Evolutionary conservation across 2,797 vertebrate genomes (phyloP).

Genomic region (Thripadectes ignobilis): DNA sequence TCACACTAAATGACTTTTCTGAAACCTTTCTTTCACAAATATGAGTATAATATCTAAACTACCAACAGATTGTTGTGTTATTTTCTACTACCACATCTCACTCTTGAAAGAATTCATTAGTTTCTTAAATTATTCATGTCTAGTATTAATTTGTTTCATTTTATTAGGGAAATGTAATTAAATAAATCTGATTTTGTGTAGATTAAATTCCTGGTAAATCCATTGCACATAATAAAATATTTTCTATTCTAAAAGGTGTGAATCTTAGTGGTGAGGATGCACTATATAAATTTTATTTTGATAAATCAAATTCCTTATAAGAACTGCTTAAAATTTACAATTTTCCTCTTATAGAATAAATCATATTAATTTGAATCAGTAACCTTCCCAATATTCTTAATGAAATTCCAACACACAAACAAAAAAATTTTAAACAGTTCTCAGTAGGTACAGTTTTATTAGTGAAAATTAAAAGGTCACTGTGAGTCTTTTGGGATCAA

Average conservation of each 20-base stretch:
- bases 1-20: background rate
- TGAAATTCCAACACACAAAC: background rate
- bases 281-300: background rate
- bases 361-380: background rate
- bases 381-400: background rate
- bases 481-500: background rate
- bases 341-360: background rate
- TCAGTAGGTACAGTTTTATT: background rate
- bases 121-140: background rate
- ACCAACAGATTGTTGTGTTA: background rate
- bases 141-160: background rate
- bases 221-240: background rate
- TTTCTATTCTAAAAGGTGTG: background rate
- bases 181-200: background rate
- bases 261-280: background rate
- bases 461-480: background rate
- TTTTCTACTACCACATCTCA: background rate
- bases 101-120: background rate
- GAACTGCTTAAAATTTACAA: background rate
- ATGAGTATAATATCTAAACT: background rate
- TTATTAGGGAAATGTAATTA: background rate
- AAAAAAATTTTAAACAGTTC: background rate
- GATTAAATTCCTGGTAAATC: background rate
- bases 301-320: background rate
- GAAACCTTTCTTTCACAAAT: conserved; percentile 7